Base-by-base conservation (phyloP, 2,888 invertebrate species). In the Platycnemis pennipes region DNA sequence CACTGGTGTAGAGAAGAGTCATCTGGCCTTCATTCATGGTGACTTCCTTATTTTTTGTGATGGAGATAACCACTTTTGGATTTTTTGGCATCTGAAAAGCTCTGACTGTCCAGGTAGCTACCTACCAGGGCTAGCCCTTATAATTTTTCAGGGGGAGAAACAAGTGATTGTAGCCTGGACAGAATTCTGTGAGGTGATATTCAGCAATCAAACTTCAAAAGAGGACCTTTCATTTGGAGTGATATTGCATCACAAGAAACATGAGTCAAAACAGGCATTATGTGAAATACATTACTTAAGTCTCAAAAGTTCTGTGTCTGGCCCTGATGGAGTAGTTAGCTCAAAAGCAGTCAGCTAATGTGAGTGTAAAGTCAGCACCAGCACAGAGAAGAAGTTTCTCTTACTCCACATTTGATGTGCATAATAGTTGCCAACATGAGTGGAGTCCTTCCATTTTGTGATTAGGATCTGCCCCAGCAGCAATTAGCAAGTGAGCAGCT, bases 271-370 rank as follows among this genome's bases (percentile, higher is more conserved):
- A 56, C 37, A 26, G 56, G 91, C 19, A 91, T 5, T n/a, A n/a
- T 45, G 37, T 44, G 22, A 44, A 1, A 45, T 26, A 44, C 91
- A 44, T 69, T 42, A n/a, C n/a, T n/a, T n/a, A 26, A 69, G 44
- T 91, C 91, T 63, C 13, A 44, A 44, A 44, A 91, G 7, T 37
- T 91, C 91, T 16, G 63, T 91, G 7, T 42, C 56, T 63, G 91
- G n/a, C 1, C 91, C 91, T 44, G 56, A 91, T 0, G 69, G 44
- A n/a, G 91, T 44, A 13, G 91, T 69, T 45, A 91, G n/a, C 16
- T 91, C 91, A 91, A 91, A 91, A 91, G 91, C 91, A n/a, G 91
- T 63, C 19, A 91, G 91, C 5, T 16, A n/a, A n/a, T 91, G 63
- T 13, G 44, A 44, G 26, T 26, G n/a, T 0, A 22, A 44, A 69